These are phyloP conservation scores for Pheosia gnoma DNA, from an alignment of 2,888 invertebrate species.

Conservation along the genomic window DNA sequence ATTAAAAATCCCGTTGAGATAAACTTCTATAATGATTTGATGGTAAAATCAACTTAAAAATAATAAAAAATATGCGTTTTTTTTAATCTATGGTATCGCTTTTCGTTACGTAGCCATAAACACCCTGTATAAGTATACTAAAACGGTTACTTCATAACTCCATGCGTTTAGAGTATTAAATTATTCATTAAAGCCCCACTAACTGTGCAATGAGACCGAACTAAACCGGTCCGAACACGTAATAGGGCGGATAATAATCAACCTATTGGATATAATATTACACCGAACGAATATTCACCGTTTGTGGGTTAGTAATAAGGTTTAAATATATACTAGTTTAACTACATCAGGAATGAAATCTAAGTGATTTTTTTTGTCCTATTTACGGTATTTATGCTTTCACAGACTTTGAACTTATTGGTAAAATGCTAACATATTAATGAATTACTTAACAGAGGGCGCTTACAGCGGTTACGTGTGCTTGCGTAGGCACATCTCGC, in stretches of 20 bases:
- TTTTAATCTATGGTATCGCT: too few relatives aligned
- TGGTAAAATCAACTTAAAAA: too few relatives aligned
- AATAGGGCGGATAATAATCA: constrained; percentile 4
- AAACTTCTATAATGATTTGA: too few relatives aligned
- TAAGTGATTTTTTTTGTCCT: background rate
- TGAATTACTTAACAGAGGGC: too few relatives aligned
- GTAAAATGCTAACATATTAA: too few relatives aligned
- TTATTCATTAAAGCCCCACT: background rate
- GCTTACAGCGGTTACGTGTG: too few relatives aligned
- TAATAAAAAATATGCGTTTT: too few relatives aligned
- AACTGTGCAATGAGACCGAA: background rate
- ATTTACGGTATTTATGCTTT: background rate
- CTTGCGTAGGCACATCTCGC: too few relatives aligned
- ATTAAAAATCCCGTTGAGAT: too few relatives aligned
- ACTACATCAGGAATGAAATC: background rate
- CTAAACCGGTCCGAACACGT: constrained; percentile 4
- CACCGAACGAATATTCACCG: background rate
- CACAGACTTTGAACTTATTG: background rate
- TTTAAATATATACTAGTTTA: constrained; percentile 1
- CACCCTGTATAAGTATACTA: background rate
- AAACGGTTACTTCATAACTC: background rate
- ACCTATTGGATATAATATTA: constrained; percentile 7
- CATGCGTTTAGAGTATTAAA: background rate
- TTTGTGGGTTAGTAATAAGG: background rate
- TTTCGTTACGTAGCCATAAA: too few relatives aligned